Base-by-base conservation (phyloP, 2,113 vertebrate genomes). In the Cyprinus carpio region DNA sequence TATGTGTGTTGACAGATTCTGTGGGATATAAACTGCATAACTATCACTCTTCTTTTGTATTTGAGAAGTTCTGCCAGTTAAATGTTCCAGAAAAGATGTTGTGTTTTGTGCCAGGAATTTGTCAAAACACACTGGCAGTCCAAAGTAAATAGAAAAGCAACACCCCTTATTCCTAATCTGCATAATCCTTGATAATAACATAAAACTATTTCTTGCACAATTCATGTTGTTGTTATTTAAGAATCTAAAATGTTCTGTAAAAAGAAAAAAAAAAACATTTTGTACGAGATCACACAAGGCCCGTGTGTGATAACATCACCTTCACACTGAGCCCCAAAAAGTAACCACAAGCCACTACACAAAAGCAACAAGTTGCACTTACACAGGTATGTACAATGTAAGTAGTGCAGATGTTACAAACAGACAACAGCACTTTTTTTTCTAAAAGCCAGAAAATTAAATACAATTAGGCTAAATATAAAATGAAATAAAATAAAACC, bases 11-110 rank as follows among this genome's bases (percentile, higher is more conserved):
- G 34, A 71, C 37, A 20, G 18, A 71, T 40, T n/a, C 31, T 69
- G 18, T 71, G 34, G 11, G 34, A 12, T 40, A 58, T 12, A 23
- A 34, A 78, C 29, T 12, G 18, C 16, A 13, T 37, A 78, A 43
- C 40, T 46, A 75, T 75, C 40, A 46, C n/a, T 75, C 72, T 31
- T 72, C 5, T 9, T 25, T 25, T 18, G 46, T 87, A n/a, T 81
- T 20, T 87, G 27, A 51, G 79, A 46, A 67, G 80, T 87, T 62
- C 12, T 31, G 27, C 11, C n/a, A 81, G 67, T 65, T 83, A n/a
- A 69, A 40, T 49, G 51, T 76, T 37, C 49, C 82, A 29, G 81
- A 46, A 23, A 86, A 29, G 16, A 46, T 25, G 40, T 71, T 46
- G 85, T 13, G 37, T 9, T 25, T 65, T n/a, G 25, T 69, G 74